Conservation (phyloP, 1,140 invertebrate species). For the Musca domestica region DNA sequence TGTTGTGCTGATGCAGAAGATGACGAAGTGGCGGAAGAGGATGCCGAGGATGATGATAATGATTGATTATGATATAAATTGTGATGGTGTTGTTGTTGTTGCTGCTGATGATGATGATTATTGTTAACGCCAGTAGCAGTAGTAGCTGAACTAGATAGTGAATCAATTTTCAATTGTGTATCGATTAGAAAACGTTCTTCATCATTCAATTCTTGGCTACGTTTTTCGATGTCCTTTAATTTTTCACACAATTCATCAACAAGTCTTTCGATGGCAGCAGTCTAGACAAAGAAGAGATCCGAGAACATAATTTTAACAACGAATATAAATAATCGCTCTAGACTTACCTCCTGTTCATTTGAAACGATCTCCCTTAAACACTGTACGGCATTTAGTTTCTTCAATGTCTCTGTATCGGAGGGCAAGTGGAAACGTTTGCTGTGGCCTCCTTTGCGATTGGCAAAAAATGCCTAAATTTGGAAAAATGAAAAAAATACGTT, state of each 20-base stretch:
- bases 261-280: constrained; percentile 55
- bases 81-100: constrained; percentile 3
- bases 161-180: constrained; percentile 10
- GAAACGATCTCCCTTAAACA: constrained; percentile 56
- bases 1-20: neutral
- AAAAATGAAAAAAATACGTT: neutral
- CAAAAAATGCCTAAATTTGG: constrained; percentile 28
- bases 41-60: constrained; percentile 3
- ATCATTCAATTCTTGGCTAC: constrained; percentile 32
- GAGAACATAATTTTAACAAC: neutral
- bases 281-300: constrained; percentile 44
- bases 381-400: constrained; percentile 59
- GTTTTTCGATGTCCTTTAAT: constrained; percentile 53
- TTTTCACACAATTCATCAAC: constrained; percentile 57
- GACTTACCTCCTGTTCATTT: constrained; percentile 58
- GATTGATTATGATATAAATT: neutral
- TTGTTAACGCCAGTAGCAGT: neutral
- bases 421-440: constrained; percentile 27
- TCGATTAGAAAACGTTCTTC: constrained; percentile 22
- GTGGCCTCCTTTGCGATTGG: constrained; percentile 28
- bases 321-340: neutral
- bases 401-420: constrained; percentile 55
- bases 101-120: constrained; percentile 4
- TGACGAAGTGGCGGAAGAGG: neutral
- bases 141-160: neutral